Evolutionary conservation across 1,140 invertebrate genomes (phyloP).

Genomic region (Yoshiicerus persimilis): DNA sequence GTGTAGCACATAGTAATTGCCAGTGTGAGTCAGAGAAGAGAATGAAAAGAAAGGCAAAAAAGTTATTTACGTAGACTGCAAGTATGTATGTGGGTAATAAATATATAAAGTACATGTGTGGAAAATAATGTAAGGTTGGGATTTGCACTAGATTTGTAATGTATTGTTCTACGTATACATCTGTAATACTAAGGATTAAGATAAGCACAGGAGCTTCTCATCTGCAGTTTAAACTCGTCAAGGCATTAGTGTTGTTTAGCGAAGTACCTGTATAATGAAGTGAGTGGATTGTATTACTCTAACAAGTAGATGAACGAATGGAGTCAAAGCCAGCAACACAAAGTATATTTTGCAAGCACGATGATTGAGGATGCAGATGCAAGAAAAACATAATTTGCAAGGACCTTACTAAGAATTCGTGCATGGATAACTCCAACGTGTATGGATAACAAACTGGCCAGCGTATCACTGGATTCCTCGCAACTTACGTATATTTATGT

Average conservation of each 20-base stretch:
- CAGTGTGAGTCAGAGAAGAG: not conserved
- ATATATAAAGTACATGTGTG: not conserved
- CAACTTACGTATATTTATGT: not conserved
- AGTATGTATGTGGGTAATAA: not conserved
- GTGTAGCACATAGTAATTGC: not conserved
- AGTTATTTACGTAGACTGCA: not conserved
- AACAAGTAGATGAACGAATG: not conserved
- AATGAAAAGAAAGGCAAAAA: not conserved
- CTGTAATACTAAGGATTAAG: not conserved
- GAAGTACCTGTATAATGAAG: not conserved
- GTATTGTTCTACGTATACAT: not conserved
- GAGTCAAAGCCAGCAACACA: not conserved
- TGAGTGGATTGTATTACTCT: not conserved
- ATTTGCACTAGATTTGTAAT: not conserved
- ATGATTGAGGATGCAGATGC: constrained; percentile 12
- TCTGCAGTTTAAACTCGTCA: not conserved
- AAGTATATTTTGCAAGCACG: not conserved
- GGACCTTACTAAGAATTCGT: constrained; percentile 12
- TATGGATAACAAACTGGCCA: not conserved
- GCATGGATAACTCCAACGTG: constrained; percentile 1
- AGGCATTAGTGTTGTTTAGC: not conserved
- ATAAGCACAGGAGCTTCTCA: not conserved
- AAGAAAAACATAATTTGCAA: constrained; percentile 10
- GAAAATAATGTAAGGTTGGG: not conserved
- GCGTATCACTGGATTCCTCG: not conserved